These are phyloP conservation scores for Chymomyza amoena DNA, from an alignment of 2,888 invertebrate genomes.

Conservation along the genomic window DNA sequence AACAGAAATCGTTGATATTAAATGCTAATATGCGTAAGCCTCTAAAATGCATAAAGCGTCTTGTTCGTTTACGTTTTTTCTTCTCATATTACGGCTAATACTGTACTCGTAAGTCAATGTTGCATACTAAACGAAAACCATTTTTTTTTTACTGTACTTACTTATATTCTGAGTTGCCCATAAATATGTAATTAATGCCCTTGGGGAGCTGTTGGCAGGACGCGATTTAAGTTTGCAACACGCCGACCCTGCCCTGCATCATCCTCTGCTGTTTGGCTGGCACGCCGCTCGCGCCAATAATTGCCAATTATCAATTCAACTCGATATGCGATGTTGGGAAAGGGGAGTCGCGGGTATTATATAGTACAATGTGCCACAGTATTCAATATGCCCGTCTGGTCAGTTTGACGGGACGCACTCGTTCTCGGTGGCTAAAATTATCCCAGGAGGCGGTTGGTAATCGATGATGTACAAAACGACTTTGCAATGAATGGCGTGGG, in stretches of 20 bases:
- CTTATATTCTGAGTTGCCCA: background rate
- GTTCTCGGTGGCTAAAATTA: slow-evolving; percentile 7
- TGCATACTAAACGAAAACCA: background rate
- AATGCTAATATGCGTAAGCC: too few relatives aligned
- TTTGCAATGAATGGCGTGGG: background rate
- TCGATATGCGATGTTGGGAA: slow-evolving; percentile 6
- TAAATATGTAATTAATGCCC: slow-evolving; percentile 61
- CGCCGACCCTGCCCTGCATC: background rate
- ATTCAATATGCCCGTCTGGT: background rate
- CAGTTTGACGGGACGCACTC: slow-evolving; percentile 18
- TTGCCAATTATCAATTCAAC: slow-evolving; percentile 57
- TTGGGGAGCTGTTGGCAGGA: slow-evolving; percentile 21
- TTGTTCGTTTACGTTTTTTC: too few relatives aligned
- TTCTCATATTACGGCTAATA: background rate
- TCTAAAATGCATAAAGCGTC: too few relatives aligned
- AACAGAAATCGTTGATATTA: too few relatives aligned
- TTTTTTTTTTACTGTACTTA: background rate
- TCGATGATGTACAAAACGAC: slow-evolving; percentile 35
- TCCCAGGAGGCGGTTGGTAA: slow-evolving; percentile 39
- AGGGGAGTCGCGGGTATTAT: background rate
- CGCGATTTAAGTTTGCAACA: background rate
- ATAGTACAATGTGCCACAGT: background rate
- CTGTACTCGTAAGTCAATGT: background rate
- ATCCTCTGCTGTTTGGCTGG: background rate
- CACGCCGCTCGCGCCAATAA: slow-evolving; percentile 35